Conservation (phyloP, 2,797 vertebrate species). For the Channallabes apus region DNA sequence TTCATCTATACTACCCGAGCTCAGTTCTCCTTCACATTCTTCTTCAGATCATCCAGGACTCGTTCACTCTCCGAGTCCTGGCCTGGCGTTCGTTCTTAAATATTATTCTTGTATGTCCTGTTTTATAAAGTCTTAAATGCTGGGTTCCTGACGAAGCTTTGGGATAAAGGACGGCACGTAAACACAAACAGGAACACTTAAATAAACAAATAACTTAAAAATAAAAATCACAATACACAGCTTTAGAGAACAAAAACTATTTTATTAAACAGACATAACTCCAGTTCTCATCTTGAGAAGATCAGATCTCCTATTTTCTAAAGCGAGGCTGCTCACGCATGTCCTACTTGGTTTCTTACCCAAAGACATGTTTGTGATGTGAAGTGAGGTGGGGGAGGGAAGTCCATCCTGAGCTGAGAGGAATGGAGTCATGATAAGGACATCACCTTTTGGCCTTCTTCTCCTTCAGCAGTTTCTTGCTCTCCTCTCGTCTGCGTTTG, state of each 20-base stretch:
- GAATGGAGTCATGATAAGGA: neutral
- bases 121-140: too few relatives aligned
- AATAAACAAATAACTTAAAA: neutral
- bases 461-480: slow-evolving; percentile 95
- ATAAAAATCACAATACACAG: neutral
- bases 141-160: neutral
- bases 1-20: slow-evolving; percentile 13
- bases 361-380: neutral
- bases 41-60: neutral
- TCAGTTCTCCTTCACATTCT: neutral
- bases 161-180: too few relatives aligned
- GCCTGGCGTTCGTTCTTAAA: neutral
- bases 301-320: neutral
- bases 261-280: slow-evolving; percentile 8
- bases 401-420: neutral
- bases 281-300: neutral
- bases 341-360: neutral
- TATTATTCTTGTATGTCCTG: neutral
- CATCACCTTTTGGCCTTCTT: slow-evolving; percentile 89
- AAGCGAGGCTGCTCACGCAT: neutral
- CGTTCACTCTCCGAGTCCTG: neutral
- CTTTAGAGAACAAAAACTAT: neutral
- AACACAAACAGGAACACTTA: neutral
- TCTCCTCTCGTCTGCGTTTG: slow-evolving; percentile 93
- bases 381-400: neutral